Evolutionary conservation across 2,888 invertebrate genomes (phyloP), one percentile per base, ranked within the genome.

Genomic region (Polyommatus iphigenia): DNA sequence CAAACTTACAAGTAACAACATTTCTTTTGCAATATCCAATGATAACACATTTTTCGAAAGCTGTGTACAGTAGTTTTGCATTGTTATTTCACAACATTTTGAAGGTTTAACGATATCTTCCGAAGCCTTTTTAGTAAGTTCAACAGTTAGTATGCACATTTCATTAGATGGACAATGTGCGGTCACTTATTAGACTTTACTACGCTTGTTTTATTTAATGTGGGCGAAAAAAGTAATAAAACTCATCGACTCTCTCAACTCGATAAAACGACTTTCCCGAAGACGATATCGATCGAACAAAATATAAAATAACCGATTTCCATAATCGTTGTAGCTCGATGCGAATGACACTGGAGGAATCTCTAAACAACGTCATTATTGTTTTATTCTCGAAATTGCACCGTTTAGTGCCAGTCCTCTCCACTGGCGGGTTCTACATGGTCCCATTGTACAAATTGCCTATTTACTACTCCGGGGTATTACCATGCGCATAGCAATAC

Each of bases 321-420:
- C 75, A 54, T 75, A 75, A 75, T 75, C 54, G 75, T 8, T 75
- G 75, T 50, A 75, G 29, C 54, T 75, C 75, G 54, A 75, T 50
- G 73, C 75, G 75, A 54, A 73, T 73, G 73, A 75, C 75, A 75
- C 29, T 50, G 75, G 75, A 54, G 75, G 54, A 46, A 57, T 77
- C 59, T 83, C 85, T 83, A 83, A 82, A 81, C 87, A 87, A 87
- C 88, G 88, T 89, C 87, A 90, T 90, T 90, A 90, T 90, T 87
- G 89, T 90, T 90, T 90, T 88, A 90, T 90, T 90, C 89, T 86
- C 88, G 85, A 90, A 89, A 90, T 90, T 87, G 88, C 85, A 84
- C 83, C 84, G 83, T 82, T 85, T 90, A 89, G 75, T 54, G 79
- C 85, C 85, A 85, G 86, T 85, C 87, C 89, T 89, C 84, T 81